Conservation (phyloP, 2,888 invertebrate genomes). For the Mesochorus sp. region DNA sequence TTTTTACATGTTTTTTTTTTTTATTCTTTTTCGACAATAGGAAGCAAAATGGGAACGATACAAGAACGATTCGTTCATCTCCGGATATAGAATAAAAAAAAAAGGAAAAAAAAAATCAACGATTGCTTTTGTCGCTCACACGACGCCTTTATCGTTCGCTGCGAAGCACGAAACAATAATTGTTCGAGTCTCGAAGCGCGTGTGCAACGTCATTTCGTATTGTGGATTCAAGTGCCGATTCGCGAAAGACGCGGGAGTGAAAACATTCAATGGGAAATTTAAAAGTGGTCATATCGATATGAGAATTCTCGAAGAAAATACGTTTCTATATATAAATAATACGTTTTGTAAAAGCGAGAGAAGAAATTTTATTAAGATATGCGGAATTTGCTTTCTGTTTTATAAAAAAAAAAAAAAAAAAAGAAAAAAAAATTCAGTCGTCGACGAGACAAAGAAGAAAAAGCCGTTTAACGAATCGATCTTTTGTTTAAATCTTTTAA, state of each 20-base stretch:
- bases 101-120: slow-evolving; percentile 20
- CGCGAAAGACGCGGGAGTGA: background rate
- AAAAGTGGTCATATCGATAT: background rate
- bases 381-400: too few relatives aligned
- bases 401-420: background rate
- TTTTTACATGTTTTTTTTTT: slow-evolving; percentile 4
- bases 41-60: slow-evolving; percentile 10
- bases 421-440: background rate
- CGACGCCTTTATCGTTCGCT: background rate
- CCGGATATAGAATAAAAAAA: background rate
- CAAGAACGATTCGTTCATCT: slow-evolving; percentile 24
- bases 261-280: slow-evolving; percentile 18
- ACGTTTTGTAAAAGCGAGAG: too few relatives aligned
- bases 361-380: background rate
- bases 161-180: slow-evolving; percentile 17
- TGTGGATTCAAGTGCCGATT: slow-evolving; percentile 55
- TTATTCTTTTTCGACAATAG: slow-evolving; percentile 2
- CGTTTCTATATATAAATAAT: too few relatives aligned
- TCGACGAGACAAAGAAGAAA: background rate
- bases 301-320: too few relatives aligned
- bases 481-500: too few relatives aligned
- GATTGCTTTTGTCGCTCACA: slow-evolving; percentile 17
- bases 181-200: slow-evolving; percentile 21
- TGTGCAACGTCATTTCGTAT: slow-evolving; percentile 28
- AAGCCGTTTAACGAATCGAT: background rate